A percentile compares a stretch with the other conserved stretches of the same genome.
phyloP scores from a whole-genome alignment of 2,113 vertebrate species.

The Pelecanoides urinatrix region DNA sequence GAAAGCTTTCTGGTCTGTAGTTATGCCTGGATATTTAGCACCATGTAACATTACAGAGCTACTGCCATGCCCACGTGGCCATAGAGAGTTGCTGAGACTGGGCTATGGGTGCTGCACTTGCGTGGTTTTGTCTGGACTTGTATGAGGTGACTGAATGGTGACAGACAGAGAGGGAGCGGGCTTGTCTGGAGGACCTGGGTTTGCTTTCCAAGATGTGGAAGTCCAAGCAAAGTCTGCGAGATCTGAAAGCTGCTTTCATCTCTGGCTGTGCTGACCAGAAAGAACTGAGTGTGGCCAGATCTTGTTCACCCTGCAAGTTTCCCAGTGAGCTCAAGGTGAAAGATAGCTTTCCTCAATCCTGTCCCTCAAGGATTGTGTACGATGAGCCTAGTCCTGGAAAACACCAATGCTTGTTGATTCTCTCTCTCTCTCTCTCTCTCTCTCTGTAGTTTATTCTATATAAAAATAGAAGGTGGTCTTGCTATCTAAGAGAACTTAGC shows the following conservation, averaged over 20 bases:
- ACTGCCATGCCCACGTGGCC: background rate
- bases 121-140: background rate
- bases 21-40: background rate
- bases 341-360: background rate
- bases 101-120: background rate
- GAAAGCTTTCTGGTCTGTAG: background rate
- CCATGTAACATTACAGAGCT: background rate
- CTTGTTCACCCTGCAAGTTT: background rate
- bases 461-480: background rate
- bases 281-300: background rate
- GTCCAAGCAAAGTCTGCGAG: background rate
- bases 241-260: background rate
- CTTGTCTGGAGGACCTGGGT: background rate
- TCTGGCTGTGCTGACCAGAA: background rate
- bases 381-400: background rate
- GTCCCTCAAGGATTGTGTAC: background rate
- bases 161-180: background rate
- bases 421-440: no score
- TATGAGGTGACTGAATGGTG: background rate
- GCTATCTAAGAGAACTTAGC: background rate
- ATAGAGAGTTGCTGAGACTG: background rate
- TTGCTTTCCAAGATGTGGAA: background rate
- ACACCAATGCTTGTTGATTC: background rate
- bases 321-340: background rate
- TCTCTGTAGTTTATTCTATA: no score